phyloP scores from a whole-genome alignment of 1,140 invertebrate species.

The Pemphigus obesinymphae region DNA sequence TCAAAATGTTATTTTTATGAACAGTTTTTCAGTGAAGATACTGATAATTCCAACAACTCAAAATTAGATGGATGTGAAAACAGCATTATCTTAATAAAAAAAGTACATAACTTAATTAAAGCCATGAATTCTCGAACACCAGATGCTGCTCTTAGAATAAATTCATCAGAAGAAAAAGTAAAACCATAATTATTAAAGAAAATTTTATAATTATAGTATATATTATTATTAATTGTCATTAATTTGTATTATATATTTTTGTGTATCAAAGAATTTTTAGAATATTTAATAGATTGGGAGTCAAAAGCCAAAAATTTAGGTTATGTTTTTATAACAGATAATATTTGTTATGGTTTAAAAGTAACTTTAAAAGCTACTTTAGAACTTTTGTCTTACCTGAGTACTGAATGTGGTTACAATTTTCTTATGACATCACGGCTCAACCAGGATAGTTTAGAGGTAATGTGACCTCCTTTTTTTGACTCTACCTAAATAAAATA shows the following conservation, averaged over 20 bases:
- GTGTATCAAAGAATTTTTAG: not conserved
- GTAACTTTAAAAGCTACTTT: not conserved
- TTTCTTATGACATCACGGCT: not conserved
- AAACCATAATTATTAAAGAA: not conserved
- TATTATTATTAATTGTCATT: not conserved
- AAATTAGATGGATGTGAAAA: not conserved
- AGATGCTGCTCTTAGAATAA: not conserved
- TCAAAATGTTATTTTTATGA: too few species aligned
- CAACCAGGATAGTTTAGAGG: not conserved
- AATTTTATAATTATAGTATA: not conserved
- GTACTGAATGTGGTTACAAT: not conserved
- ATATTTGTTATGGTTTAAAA: not conserved
- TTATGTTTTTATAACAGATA: not conserved
- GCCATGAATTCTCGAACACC: not conserved
- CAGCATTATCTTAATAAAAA: not conserved
- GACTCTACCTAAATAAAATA: too few species aligned
- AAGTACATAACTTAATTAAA: not conserved
- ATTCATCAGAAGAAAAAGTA: not conserved
- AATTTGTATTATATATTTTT: not conserved
- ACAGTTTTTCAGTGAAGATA: not conserved
- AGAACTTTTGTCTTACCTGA: not conserved
- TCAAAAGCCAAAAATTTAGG: not conserved
- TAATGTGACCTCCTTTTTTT: not conserved
- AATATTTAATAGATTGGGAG: not conserved
- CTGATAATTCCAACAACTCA: not conserved